Evolutionary conservation across 2,888 invertebrate genomes (phyloP).

Genomic region (Sepioteuthis lessoniana): DNA sequence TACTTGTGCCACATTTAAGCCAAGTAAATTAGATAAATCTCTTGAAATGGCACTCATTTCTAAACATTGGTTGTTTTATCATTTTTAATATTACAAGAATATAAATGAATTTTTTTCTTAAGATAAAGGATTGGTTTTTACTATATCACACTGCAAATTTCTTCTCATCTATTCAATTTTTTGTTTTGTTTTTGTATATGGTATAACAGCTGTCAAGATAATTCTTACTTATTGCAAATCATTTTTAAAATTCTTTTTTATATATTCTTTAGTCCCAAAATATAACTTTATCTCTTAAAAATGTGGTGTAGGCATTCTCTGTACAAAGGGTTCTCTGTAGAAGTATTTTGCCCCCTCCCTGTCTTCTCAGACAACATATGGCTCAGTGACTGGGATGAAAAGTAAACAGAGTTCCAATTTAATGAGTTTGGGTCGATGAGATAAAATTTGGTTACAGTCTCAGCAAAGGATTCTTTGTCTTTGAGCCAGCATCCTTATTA

Average conservation of each 20-base stretch:
- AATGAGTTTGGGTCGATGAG: neutral
- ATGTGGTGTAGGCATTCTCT: no score
- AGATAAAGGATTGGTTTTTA: neutral
- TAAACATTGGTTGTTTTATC: neutral
- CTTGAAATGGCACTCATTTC: no score
- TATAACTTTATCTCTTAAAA: no score
- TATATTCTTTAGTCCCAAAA: no score
- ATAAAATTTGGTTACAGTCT: neutral
- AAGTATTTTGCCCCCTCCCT: neutral
- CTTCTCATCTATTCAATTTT: neutral
- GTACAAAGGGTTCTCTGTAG: no score
- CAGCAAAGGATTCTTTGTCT: constrained; percentile 8
- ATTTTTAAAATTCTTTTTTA: no score
- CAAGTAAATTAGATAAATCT: no score
- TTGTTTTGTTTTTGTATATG: no score
- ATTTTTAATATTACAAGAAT: neutral
- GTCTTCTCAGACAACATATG: neutral
- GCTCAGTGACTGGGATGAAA: neutral
- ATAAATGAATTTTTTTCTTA: neutral
- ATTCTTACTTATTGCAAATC: no score
- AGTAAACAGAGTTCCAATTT: neutral
- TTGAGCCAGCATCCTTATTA: neutral
- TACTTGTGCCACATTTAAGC: no score
- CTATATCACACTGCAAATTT: neutral
- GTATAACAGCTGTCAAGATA: no score